phyloP scores from a whole-genome alignment of 2,797 vertebrate genomes.

The Coracias cyanogaster region DNA sequence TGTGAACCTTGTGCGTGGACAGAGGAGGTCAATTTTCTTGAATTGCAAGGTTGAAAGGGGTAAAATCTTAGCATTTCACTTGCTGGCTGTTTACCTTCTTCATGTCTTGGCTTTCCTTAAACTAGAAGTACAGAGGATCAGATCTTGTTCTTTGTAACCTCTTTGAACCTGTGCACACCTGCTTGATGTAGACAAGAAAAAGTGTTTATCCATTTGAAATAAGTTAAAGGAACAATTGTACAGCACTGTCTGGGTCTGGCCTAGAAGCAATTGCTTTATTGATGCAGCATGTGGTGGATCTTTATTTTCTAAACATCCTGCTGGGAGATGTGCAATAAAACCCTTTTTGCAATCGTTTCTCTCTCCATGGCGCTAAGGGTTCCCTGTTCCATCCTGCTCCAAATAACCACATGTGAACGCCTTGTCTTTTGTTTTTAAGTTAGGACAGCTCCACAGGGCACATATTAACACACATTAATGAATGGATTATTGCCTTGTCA shows the following conservation, averaged over 20 bases:
- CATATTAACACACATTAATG: conserved; percentile 68
- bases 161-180: background rate
- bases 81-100: background rate
- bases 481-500: conserved; percentile 57
- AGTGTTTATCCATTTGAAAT: conserved; percentile 34
- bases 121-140: background rate
- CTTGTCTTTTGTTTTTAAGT: conserved; percentile 60
- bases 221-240: conserved; percentile 40
- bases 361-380: conserved; percentile 21
- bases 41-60: background rate
- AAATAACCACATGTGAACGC: conserved; percentile 21
- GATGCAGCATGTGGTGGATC: conserved; percentile 49
- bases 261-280: conserved; percentile 63
- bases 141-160: background rate
- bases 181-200: conserved; percentile 3
- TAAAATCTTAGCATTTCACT: background rate
- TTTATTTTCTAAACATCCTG: conserved; percentile 65
- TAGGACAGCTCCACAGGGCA: conserved; percentile 46
- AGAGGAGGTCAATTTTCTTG: background rate
- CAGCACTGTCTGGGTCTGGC: conserved; percentile 44
- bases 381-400: conserved; percentile 29
- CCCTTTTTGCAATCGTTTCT: conserved; percentile 29
- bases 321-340: conserved; percentile 62
- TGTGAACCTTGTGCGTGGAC: background rate
- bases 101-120: background rate